Conservation (phyloP, 2,888 invertebrate species). For the Synanthedon tipuliformis region DNA sequence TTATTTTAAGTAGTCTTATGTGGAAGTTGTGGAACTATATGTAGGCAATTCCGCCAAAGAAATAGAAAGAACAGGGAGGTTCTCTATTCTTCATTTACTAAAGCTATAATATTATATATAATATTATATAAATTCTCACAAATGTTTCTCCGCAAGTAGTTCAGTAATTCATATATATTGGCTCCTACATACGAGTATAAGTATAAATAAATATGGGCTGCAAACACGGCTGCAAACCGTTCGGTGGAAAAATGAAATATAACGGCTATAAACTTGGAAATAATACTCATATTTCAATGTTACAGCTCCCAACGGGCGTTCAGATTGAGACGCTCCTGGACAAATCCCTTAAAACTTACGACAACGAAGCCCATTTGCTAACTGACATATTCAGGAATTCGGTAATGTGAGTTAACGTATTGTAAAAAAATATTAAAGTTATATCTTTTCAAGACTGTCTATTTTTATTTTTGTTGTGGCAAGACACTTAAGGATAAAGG, state of each 20-base stretch:
- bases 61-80: too few relatives aligned
- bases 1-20: neutral
- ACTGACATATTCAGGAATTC: neutral
- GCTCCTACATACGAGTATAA: slow-evolving; percentile 5
- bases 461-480: too few relatives aligned
- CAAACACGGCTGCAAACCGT: slow-evolving; percentile 11
- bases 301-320: slow-evolving; percentile 21
- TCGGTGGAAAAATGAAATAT: slow-evolving; percentile 30
- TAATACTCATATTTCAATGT: slow-evolving; percentile 35
- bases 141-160: neutral
- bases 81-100: too few relatives aligned
- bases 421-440: neutral
- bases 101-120: too few relatives aligned
- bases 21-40: too few relatives aligned
- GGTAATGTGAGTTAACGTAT: neutral
- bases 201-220: slow-evolving; percentile 17
- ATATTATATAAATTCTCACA: too few relatives aligned
- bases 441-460: too few relatives aligned
- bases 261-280: slow-evolving; percentile 31
- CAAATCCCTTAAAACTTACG: slow-evolving; percentile 21
- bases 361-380: slow-evolving; percentile 3
- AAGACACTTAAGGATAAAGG: too few relatives aligned
- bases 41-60: too few relatives aligned
- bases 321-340: slow-evolving; percentile 22
- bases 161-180: slow-evolving; percentile 10